Evolutionary conservation across 2,888 invertebrate genomes (phyloP).

Genomic region (Acronicta leporina): DNA sequence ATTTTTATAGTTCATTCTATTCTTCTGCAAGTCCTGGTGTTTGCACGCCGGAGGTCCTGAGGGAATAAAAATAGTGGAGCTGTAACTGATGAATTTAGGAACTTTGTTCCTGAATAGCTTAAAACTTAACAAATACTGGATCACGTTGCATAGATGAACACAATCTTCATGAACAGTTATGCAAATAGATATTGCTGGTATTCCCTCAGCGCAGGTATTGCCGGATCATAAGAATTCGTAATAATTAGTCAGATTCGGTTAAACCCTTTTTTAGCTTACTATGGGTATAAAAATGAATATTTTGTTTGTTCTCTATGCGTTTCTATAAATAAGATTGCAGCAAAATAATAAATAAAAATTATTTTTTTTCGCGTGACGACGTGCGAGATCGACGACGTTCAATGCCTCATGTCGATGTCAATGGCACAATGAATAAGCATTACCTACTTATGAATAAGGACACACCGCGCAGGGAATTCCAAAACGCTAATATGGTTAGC

Average conservation of each 20-base stretch:
- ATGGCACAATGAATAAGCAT: conserved; percentile 61
- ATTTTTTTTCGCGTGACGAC: conserved; percentile 10
- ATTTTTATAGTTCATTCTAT: no score
- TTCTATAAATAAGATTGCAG: no score
- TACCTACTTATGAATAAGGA: conserved; percentile 58
- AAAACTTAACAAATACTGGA: neutral
- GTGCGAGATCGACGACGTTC: conserved; percentile 60
- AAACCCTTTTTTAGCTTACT: no score
- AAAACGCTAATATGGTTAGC: conserved; percentile 33
- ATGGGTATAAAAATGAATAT: neutral
- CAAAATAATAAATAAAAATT: neutral
- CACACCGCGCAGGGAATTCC: conserved; percentile 54
- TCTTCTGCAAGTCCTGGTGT: no score
- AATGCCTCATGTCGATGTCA: conserved; percentile 58
- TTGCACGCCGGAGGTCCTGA: no score
- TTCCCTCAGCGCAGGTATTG: conserved; percentile 38
- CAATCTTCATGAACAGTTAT: conserved; percentile 25
- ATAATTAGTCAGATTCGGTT: conserved; percentile 6
- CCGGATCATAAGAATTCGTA: conserved; percentile 15
- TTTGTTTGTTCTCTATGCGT: no score
- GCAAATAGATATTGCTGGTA: conserved; percentile 24
- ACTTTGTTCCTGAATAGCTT: neutral
- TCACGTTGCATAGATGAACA: neutral
- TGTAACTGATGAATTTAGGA: no score
- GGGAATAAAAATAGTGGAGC: no score